Percentiles rank a stretch among this genome's conserved stretches.
Conservation (phyloP, 2,888 invertebrate genomes). For the Andrena fulva region DNA sequence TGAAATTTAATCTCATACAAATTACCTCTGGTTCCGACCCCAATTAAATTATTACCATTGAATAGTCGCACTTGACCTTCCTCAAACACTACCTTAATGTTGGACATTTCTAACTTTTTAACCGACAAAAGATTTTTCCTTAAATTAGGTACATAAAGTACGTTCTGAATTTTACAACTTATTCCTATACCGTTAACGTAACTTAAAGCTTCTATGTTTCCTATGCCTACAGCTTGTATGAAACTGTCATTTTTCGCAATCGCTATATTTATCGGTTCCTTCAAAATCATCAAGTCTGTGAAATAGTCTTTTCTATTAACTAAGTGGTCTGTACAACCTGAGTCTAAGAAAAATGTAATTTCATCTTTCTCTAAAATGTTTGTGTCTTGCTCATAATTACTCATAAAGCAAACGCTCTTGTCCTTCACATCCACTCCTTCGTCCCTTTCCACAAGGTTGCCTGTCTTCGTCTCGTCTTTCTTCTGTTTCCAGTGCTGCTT, state of each 20-base stretch:
- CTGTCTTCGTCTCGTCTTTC: not conserved
- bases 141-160: too few relatives aligned
- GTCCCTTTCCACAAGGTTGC: not conserved
- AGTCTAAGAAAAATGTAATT: conserved; percentile 27
- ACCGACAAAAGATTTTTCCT: too few relatives aligned
- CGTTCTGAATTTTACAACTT: too few relatives aligned
- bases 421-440: not conserved
- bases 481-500: not conserved
- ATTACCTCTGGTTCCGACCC: too few relatives aligned
- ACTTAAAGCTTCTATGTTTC: too few relatives aligned
- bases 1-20: conserved; percentile 22
- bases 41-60: too few relatives aligned
- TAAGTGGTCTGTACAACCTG: conserved; percentile 34
- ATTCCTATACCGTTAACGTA: too few relatives aligned
- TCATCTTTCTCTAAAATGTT: not conserved
- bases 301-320: conserved; percentile 23
- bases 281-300: conserved; percentile 10
- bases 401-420: conserved; percentile 8
- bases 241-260: too few relatives aligned
- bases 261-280: conserved; percentile 13
- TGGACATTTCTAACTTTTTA: too few relatives aligned
- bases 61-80: too few relatives aligned
- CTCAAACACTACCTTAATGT: too few relatives aligned
- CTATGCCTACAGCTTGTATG: too few relatives aligned
- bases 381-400: not conserved